Evolutionary conservation across 2,797 vertebrate species (phyloP).

Genomic region (Gallirallus australis): DNA sequence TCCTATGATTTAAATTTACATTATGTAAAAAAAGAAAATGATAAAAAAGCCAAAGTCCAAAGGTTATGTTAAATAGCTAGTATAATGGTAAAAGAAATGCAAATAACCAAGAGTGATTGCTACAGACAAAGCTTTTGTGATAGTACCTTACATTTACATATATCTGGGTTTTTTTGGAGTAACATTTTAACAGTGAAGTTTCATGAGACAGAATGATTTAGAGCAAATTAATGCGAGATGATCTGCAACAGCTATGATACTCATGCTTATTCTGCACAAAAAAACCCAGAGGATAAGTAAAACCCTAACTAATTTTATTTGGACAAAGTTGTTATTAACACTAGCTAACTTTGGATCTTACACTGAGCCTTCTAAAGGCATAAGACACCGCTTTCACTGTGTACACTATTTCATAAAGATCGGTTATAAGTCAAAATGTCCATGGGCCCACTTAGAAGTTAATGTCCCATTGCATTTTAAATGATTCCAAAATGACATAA

Average conservation of each 20-base stretch:
- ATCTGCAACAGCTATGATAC: not conserved
- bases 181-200: not conserved
- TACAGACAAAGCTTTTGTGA: not conserved
- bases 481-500: not conserved
- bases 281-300: not conserved
- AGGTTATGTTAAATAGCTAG: not conserved
- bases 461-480: not conserved
- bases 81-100: accelerated
- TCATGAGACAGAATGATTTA: not conserved
- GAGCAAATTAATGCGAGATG: not conserved
- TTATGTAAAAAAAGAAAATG: not conserved
- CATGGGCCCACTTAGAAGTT: not conserved
- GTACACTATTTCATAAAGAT: not conserved
- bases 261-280: not conserved
- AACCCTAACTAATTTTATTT: not conserved
- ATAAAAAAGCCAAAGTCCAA: not conserved
- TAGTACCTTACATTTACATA: not conserved
- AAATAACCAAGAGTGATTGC: not conserved
- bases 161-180: not conserved
- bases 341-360: not conserved
- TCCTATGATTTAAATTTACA: not conserved
- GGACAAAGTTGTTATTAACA: not conserved
- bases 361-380: accelerated
- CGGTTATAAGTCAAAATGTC: not conserved
- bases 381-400: not conserved